Base-by-base conservation (phyloP, 1,140 invertebrate species). In the Papilio polytes region DNA sequence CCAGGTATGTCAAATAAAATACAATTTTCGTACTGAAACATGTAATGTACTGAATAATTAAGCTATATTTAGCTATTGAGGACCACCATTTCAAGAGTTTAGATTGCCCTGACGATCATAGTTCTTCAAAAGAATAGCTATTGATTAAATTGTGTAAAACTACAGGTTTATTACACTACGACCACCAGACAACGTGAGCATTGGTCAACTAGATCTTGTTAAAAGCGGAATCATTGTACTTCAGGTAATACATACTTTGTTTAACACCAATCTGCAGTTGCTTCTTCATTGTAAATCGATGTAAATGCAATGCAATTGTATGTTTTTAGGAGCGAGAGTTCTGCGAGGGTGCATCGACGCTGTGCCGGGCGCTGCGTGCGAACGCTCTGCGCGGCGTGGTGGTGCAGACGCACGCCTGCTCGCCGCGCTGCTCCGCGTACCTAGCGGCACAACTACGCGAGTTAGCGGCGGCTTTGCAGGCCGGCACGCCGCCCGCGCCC, bases 371-470 rank as follows among this genome's bases (percentile, higher is more conserved):
- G 1, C 95, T 98, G 53, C 95, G 96, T 0, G 96, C 96, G 12
- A 95, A 96, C 80, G 95, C 96, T 73, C 90, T 98, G 8, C 96
- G 96, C 36, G 97, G 97, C 4, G 97, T 96, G n/a, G 96, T 98
- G 0, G 95, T 97, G 0, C 96, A 97, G 85, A 97, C 97, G 0
- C 97, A 98, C 86, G 96, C 97, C 0, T 96, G 97, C 0, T 97
- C 97, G 0, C 97, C 97, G 0, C 95, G 97, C 8, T 97, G 97
- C 44, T 97, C 97, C 0, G 97, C 97, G 1, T 98, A 98, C 86
- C 86, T 98, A 9, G 97, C 97, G 0, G 96, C 96, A 0, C 93
- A 98, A n/a, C 91, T 98, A 51, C 81, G 81, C 36, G 95, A 96
- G 76, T 81, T 96, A 88, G 91, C 92, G 1, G 91, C 91, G 0